Conservation (phyloP, 1,140 invertebrate species). For the Triops cancriformis region DNA sequence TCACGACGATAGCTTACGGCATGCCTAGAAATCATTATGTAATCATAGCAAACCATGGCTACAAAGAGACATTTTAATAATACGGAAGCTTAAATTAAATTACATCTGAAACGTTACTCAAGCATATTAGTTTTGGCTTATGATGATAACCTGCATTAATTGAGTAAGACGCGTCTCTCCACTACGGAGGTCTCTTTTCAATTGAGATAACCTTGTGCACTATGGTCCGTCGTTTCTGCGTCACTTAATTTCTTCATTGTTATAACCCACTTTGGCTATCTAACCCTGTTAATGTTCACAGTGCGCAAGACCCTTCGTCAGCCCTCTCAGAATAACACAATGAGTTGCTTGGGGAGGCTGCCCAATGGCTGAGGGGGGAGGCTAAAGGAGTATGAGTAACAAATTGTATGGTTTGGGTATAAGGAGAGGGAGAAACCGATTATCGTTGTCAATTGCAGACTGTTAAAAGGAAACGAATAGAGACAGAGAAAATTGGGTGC, state of each 20-base stretch:
- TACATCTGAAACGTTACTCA: too few relatives aligned
- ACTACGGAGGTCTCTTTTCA: too few relatives aligned
- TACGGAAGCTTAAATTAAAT: too few relatives aligned
- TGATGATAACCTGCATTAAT: too few relatives aligned
- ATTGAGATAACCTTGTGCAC: too few relatives aligned
- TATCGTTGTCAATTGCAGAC: conserved; percentile 6
- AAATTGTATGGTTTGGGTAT: neutral
- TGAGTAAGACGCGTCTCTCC: too few relatives aligned
- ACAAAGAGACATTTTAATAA: too few relatives aligned
- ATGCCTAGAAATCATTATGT: too few relatives aligned
- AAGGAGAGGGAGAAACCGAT: neutral
- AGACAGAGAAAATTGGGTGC: neutral
- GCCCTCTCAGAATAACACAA: neutral
- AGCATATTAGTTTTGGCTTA: too few relatives aligned
- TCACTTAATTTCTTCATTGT: neutral
- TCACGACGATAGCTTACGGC: too few relatives aligned
- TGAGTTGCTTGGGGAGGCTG: neutral
- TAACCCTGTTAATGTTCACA: neutral
- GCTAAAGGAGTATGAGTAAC: neutral
- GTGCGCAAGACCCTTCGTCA: neutral
- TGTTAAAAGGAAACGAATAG: neutral
- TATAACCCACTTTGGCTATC: neutral
- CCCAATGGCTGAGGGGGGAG: neutral
- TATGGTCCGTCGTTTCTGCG: neutral
- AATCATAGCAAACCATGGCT: too few relatives aligned